These are phyloP conservation scores for Cirrhinus molitorella DNA, from an alignment of 2,797 vertebrate genomes.

Conservation along the genomic window DNA sequence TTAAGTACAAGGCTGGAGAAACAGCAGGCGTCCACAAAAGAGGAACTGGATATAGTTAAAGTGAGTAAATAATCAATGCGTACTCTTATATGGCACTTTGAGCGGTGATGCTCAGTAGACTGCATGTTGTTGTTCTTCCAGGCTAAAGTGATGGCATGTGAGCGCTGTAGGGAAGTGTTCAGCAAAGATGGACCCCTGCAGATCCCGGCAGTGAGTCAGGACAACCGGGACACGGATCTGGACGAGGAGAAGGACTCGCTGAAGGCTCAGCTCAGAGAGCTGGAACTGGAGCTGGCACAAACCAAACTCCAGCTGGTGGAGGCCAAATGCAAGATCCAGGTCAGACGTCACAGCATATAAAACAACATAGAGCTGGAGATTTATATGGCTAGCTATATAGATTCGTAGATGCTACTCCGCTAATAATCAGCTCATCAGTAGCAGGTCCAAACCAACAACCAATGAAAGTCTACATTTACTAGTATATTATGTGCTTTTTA, in stretches of 20 bases:
- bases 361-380: not conserved
- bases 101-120: not conserved
- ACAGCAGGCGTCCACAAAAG: constrained; percentile 92
- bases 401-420: not conserved
- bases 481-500: not conserved
- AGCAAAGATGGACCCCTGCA: constrained; percentile 88
- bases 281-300: constrained; percentile 97
- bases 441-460: not conserved
- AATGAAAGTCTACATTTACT: not conserved
- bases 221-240: constrained; percentile 75
- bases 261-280: constrained; percentile 92
- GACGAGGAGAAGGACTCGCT: constrained; percentile 95
- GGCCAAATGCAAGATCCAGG: constrained; percentile 99
- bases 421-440: not conserved
- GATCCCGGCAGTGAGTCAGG: constrained; percentile 72
- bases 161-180: constrained; percentile 93
- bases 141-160: constrained; percentile 94
- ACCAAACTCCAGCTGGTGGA: constrained; percentile 99
- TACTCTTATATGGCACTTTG: not conserved
- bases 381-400: not conserved
- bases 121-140: constrained; percentile 59
- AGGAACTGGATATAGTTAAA: constrained; percentile 95
- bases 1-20: constrained; percentile 94
- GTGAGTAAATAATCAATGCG: constrained; percentile 70
- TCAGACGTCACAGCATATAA: constrained; percentile 62